phyloP scores from a whole-genome alignment of 2,113 vertebrate genomes.

The Phalacrocorax brasilianus region DNA sequence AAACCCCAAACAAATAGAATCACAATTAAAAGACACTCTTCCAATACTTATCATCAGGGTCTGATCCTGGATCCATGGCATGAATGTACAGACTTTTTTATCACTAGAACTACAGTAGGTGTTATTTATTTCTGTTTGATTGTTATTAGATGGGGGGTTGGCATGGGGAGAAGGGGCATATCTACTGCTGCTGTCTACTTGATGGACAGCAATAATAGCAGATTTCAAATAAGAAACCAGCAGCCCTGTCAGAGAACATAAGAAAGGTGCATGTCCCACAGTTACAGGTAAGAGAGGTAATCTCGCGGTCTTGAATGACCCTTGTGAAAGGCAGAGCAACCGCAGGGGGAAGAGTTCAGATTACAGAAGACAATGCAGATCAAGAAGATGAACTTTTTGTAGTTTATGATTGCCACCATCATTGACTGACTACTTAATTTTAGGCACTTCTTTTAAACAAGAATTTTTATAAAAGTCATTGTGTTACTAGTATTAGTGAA shows the following conservation, averaged over 20 bases:
- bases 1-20: background rate
- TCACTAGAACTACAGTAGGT: background rate
- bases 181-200: background rate
- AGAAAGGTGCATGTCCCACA: fast-evolving
- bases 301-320: background rate
- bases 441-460: background rate
- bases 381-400: background rate
- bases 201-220: background rate
- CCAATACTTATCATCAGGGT: background rate
- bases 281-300: background rate
- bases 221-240: background rate
- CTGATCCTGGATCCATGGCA: background rate
- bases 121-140: background rate
- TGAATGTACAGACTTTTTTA: background rate
- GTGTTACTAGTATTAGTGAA: background rate
- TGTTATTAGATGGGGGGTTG: background rate
- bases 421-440: background rate
- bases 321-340: background rate
- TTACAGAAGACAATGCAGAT: background rate
- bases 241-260: background rate
- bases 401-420: background rate
- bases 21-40: background rate
- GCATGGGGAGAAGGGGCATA: background rate
- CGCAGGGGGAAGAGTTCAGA: background rate
- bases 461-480: background rate